Base-by-base conservation (phyloP, 2,113 vertebrate genomes). In the Chaetodon trifascialis region DNA sequence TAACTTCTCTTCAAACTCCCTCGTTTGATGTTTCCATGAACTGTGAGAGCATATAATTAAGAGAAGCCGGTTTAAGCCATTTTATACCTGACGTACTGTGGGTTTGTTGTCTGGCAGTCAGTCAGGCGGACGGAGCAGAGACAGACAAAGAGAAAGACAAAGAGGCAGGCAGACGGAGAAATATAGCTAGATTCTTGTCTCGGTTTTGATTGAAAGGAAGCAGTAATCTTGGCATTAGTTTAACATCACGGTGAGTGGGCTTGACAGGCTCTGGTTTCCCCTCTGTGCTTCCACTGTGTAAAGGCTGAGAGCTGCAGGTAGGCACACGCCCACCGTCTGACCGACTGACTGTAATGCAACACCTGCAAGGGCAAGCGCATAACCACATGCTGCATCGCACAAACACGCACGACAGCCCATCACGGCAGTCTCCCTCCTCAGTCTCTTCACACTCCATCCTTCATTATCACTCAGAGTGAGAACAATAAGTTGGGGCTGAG, bases 151-250 rank as follows among this genome's bases (percentile, higher is more conserved):
- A 85, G 59, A 73, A 34, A 73, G 64, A 63, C 54, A 74, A 64
- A 76, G 72, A 70, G 25, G 17, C 60, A 76, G 51, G 23, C 73
- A 66, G 68, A 73, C 60, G 40, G 25, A 23, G 52, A 82, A 72
- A 66, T 46, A 42, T 7, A 38, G 54, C 42, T 42, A 11, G 44
- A 23, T 69, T 63, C 40, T 65, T 44, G 82, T 73, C 66, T 58
- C 11, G 40, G 59, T 66, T 88, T 86, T 89, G 86, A 86, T 90
- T 91, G 87, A 90, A 89, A 87, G 85, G 82, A 89, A 86, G 78
- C 52, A 25, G 65, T 91, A 90, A 92, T 93, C 85, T 86, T 80
- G 79, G 90, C 80, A 81, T 91, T 88, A 90, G 79, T 62, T 74
- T 77, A 76, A 83, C 82, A 86, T 90, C 67, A 69, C 6, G 51